Percentiles rank a stretch among this genome's conserved stretches.
These are phyloP conservation scores for Gari tellinella DNA, from an alignment of 2,888 invertebrate genomes.

Conservation along the genomic window DNA sequence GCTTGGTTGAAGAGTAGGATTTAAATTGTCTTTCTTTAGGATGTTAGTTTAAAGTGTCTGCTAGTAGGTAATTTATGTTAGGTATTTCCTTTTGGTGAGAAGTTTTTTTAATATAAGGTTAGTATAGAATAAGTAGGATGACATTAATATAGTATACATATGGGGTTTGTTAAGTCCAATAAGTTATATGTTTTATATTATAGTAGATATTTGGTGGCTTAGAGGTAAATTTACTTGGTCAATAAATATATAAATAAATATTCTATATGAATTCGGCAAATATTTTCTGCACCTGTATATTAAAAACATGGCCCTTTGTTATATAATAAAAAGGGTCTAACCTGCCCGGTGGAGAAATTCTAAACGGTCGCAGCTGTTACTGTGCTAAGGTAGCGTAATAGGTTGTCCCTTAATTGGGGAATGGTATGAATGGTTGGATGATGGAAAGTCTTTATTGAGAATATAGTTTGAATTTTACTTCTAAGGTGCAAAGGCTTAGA, in stretches of 20 bases:
- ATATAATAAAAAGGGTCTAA: slow-evolving; percentile 58
- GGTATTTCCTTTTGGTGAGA: not conserved
- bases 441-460: slow-evolving; percentile 21
- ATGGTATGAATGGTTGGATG: slow-evolving; percentile 52
- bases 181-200: not conserved
- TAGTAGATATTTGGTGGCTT: not conserved
- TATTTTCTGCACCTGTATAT: slow-evolving; percentile 73
- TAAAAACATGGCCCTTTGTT: slow-evolving; percentile 77
- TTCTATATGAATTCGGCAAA: slow-evolving; percentile 77
- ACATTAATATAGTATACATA: no score
- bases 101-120: not conserved
- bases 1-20: slow-evolving; percentile 1
- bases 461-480: slow-evolving; percentile 36
- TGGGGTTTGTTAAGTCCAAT: no score
- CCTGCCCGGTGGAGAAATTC: slow-evolving; percentile 74
- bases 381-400: slow-evolving; percentile 81
- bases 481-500: slow-evolving; percentile 46
- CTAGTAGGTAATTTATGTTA: not conserved
- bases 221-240: no score
- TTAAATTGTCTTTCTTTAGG: slow-evolving; percentile 10
- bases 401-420: slow-evolving; percentile 43
- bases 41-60: slow-evolving; percentile 4
- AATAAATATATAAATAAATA: not conserved
- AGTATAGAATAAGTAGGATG: slow-evolving; percentile 37
- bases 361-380: slow-evolving; percentile 85